phyloP scores from a whole-genome alignment of 2,113 vertebrate genomes.

The Aptenodytes patagonicus region DNA sequence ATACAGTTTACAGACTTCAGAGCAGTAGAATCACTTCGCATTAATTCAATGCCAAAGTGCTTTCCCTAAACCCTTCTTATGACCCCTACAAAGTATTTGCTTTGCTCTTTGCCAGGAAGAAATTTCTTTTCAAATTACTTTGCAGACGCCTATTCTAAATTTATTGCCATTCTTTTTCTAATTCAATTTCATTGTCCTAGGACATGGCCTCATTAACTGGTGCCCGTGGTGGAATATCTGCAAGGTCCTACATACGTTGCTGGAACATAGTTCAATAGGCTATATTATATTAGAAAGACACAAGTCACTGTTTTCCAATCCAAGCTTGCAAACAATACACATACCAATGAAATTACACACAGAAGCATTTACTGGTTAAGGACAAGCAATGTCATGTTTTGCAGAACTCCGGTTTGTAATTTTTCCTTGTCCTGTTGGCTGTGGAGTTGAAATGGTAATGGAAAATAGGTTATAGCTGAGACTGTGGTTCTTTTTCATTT shows the following conservation, averaged over 20 bases:
- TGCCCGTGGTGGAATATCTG: background rate
- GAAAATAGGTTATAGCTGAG: background rate
- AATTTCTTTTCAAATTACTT: conserved; percentile 18
- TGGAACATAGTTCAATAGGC: background rate
- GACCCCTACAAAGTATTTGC: background rate
- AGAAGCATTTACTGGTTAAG: background rate
- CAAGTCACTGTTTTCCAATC: background rate
- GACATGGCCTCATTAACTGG: background rate
- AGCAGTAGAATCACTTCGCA: background rate
- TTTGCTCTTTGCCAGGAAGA: conserved; percentile 20
- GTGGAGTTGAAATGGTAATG: background rate
- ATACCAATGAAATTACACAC: background rate
- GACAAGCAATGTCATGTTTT: background rate
- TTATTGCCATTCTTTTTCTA: conserved; percentile 27
- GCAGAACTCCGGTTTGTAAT: background rate
- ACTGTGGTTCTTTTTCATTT: background rate
- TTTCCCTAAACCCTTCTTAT: background rate
- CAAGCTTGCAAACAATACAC: background rate
- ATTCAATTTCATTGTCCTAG: background rate
- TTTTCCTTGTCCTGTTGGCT: background rate
- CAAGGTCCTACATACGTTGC: background rate
- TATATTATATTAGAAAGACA: background rate
- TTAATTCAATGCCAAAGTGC: background rate
- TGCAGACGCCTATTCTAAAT: background rate
- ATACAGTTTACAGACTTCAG: background rate